Conservation (phyloP, 2,113 vertebrate species). For the Microtus oregoni region DNA sequence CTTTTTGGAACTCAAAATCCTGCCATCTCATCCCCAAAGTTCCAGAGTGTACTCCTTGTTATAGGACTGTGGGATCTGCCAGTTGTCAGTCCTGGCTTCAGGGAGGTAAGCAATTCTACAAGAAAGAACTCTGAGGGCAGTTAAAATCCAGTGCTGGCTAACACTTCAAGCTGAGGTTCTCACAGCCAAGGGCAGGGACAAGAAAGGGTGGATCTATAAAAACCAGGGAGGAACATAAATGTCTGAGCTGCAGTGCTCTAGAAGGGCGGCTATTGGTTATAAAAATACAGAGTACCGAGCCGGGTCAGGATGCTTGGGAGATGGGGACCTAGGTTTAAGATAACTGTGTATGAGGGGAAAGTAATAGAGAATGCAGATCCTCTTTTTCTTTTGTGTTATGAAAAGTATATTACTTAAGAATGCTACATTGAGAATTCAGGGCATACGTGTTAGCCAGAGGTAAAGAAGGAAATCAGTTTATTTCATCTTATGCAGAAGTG, state of each 20-base stretch:
- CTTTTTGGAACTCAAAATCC: conserved; percentile 1
- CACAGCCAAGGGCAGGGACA: background rate
- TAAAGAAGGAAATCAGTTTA: background rate
- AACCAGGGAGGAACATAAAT: background rate
- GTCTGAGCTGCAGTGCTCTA: background rate
- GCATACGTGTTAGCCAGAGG: background rate
- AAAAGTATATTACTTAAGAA: background rate
- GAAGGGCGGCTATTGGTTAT: background rate
- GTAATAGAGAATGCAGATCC: background rate
- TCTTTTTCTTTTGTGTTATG: background rate
- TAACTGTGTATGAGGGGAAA: background rate
- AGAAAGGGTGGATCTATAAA: background rate
- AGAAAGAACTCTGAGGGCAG: background rate
- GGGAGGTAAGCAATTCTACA: background rate
- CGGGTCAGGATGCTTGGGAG: background rate
- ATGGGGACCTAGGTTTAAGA: background rate
- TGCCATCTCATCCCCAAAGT: background rate
- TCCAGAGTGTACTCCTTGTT: background rate
- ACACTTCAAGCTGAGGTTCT: background rate
- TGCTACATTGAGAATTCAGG: background rate
- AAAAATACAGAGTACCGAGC: background rate
- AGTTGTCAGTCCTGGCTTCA: background rate
- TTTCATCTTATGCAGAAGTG: background rate
- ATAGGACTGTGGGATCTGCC: background rate
- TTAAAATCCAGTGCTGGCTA: background rate